Base-by-base conservation (phyloP, 2,888 invertebrate species). In the Drosophila neutralis region DNA sequence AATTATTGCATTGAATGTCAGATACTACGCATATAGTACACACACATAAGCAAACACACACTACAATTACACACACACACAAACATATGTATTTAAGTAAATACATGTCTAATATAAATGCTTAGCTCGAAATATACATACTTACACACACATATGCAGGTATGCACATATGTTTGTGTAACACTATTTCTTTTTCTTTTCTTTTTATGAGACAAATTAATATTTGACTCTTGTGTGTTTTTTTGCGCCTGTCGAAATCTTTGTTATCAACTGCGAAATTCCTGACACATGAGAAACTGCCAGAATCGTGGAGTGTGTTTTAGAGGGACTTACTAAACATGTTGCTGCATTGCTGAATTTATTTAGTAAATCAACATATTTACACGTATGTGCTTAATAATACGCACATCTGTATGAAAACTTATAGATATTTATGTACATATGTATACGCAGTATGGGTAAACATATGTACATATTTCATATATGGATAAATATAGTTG, bases 381-480 rank as follows among this genome's bases (percentile, higher is more conserved):
- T 52, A 61, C 60, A 56, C 33, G 38, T 53, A 56, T 56, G 38
- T 31, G 40, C n/a, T 42, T 29, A 57, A 57, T 42, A 49, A 64
- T 64, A 36, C 21, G 31, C 33, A 59, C 58, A 63, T 57, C 13
- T 33, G 29, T 38, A 45, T 40, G 5, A 53, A 64, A 45, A 66
- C 24, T 53, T 53, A 33, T 49, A 73, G 49, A 56, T 63, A 69
- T 59, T 56, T 57, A 58, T 75, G 60, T 75, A 57, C 45, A 59
- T 63, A 76, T 51, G 51, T 61, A 69, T 61, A 64, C 45, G 45
- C 69, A 69, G 58, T 60, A 57, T 59, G 52, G 69, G 61, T 65
- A 63, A 65, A 61, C 64, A 56, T 74, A 73, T 53, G 49, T 66
- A 66, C 49, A 60, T 58, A 73, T 52, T 58, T 62, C 54, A 61